Conservation (phyloP, 2,113 vertebrate species). For the Anguilla rostrata region DNA sequence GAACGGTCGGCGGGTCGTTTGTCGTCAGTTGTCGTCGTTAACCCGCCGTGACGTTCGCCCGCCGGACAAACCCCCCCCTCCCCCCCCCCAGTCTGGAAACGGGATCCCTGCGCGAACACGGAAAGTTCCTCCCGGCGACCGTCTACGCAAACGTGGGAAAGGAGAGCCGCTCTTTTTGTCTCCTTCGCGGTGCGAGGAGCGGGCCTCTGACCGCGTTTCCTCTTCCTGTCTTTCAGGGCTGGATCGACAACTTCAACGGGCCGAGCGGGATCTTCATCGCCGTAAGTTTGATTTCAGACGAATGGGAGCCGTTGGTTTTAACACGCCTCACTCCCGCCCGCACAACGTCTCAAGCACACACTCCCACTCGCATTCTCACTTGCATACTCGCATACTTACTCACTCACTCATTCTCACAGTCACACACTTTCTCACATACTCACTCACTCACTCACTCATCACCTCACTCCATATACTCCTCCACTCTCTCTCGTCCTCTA, state of each 20-base stretch:
- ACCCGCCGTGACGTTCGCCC: not conserved
- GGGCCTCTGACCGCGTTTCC: constrained; percentile 16
- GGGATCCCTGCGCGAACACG: not conserved
- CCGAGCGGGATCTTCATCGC: constrained; percentile 94
- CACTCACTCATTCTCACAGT: too few species aligned
- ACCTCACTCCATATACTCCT: too few species aligned
- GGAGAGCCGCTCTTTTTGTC: not conserved
- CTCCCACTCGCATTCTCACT: too few species aligned
- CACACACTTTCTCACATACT: too few species aligned
- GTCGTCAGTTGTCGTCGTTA: not conserved
- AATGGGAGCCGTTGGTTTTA: not conserved
- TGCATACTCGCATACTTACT: too few species aligned
- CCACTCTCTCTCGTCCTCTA: too few species aligned
- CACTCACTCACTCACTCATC: too few species aligned
- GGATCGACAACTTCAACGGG: constrained; percentile 92
- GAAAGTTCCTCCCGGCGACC: not conserved
- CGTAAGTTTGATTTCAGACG: constrained; percentile 70
- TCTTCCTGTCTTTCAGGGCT: constrained; percentile 74
- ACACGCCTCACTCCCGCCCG: not conserved
- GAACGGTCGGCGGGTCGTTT: too few species aligned
- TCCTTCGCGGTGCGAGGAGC: not conserved
- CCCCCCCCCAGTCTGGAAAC: not conserved
- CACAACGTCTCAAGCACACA: not conserved
- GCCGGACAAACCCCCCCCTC: not conserved
- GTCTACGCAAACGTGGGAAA: not conserved